A percentile compares a stretch with the other conserved stretches of the same genome.
These are phyloP conservation scores for Cotesia typhae DNA, from an alignment of 1,140 invertebrate species.

Conservation along the genomic window DNA sequence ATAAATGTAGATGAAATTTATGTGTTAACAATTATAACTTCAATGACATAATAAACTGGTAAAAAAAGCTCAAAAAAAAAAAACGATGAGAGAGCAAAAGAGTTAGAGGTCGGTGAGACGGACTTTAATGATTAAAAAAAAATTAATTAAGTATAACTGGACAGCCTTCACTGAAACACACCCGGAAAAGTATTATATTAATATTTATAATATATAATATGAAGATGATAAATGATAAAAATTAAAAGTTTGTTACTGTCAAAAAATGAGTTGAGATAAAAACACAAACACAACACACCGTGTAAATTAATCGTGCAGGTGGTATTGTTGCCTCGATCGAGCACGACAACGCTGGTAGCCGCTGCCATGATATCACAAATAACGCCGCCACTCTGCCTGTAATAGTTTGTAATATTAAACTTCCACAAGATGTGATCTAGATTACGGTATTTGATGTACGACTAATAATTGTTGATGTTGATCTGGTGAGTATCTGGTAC, in stretches of 20 bases:
- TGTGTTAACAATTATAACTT: not conserved
- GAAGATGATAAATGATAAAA: not conserved
- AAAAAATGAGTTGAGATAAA: conserved; percentile 1
- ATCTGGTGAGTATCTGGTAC: too few species aligned
- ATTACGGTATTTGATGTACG: too few species aligned
- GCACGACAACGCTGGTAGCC: conserved; percentile 89
- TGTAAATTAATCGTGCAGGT: conserved; percentile 94
- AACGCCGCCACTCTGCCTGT: conserved; percentile 36
- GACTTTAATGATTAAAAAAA: not conserved
- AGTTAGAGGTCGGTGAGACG: not conserved
- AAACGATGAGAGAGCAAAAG: not conserved
- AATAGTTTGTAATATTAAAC: not conserved
- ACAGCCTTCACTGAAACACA: conserved; percentile 19
- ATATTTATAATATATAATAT: too few species aligned
- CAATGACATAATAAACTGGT: conserved; percentile 10
- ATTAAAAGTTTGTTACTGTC: not conserved
- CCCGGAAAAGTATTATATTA: not conserved
- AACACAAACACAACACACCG: conserved; percentile 71
- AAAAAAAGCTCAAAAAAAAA: conserved; percentile 14
- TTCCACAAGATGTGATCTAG: conserved; percentile 4
- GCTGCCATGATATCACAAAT: conserved; percentile 77
- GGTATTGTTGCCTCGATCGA: conserved; percentile 94
- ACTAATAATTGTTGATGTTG: too few species aligned
- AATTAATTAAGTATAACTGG: not conserved
- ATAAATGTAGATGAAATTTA: not conserved